These are phyloP conservation scores for Unio pictorum DNA, from an alignment of 2,888 invertebrate species.

Conservation along the genomic window DNA sequence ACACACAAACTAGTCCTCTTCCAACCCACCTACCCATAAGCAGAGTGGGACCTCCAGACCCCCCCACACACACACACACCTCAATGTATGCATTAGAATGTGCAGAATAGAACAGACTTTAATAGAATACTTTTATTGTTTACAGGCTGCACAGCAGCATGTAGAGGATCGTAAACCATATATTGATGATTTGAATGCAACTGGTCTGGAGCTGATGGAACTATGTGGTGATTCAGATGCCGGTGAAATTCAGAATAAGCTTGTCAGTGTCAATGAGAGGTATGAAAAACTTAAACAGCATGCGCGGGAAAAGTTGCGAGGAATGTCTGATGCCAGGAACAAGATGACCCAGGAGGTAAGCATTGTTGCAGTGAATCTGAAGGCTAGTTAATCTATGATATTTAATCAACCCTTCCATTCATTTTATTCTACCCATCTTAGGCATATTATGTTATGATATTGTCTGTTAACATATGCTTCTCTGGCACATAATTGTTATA, in stretches of 20 bases:
- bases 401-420: too few species aligned
- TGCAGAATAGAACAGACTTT: background rate
- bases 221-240: slow-evolving; percentile 69
- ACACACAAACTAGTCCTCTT: too few species aligned
- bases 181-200: slow-evolving; percentile 68
- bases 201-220: slow-evolving; percentile 69
- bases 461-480: too few species aligned
- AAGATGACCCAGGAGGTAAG: slow-evolving; percentile 65
- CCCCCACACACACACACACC: too few species aligned
- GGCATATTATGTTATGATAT: too few species aligned
- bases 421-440: too few species aligned
- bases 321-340: slow-evolving; percentile 62
- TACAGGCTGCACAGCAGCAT: slow-evolving; percentile 65
- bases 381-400: background rate
- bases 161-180: slow-evolving; percentile 70
- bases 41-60: too few species aligned
- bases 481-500: too few species aligned
- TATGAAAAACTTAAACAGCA: slow-evolving; percentile 65
- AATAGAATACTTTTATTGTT: background rate
- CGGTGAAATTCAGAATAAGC: slow-evolving; percentile 64
- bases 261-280: slow-evolving; percentile 62
- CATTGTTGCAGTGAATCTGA: background rate
- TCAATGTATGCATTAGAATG: background rate
- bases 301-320: slow-evolving; percentile 61
- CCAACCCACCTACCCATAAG: too few species aligned